These are phyloP conservation scores for Netelia inedita DNA, from an alignment of 2,888 invertebrate genomes.

Conservation along the genomic window DNA sequence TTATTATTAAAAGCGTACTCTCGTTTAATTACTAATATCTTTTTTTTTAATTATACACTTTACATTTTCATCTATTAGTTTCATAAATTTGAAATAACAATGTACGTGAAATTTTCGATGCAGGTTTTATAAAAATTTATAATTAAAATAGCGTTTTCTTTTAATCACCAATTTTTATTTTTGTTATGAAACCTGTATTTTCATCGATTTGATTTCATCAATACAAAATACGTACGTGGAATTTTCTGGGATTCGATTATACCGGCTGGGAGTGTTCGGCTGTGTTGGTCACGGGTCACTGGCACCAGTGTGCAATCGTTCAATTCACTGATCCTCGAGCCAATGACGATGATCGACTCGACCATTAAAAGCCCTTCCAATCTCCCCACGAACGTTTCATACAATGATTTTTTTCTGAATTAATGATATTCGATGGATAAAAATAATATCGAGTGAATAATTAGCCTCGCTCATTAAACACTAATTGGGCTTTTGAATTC, in stretches of 20 bases:
- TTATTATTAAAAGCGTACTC: too few relatives aligned
- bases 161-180: background rate
- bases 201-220: background rate
- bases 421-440: too few relatives aligned
- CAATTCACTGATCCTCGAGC: constrained; percentile 25
- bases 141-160: too few relatives aligned
- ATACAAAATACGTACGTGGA: background rate
- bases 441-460: too few relatives aligned
- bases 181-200: background rate
- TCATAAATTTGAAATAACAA: too few relatives aligned
- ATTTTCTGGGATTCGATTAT: constrained; percentile 12
- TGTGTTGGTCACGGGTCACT: constrained; percentile 22
- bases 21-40: too few relatives aligned
- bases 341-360: constrained; percentile 8
- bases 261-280: constrained; percentile 5
- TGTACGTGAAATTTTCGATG: too few relatives aligned
- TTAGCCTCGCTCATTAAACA: background rate
- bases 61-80: too few relatives aligned
- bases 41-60: too few relatives aligned
- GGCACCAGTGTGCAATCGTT: constrained; percentile 43
- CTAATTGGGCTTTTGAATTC: background rate
- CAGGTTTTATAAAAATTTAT: too few relatives aligned
- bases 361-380: background rate
- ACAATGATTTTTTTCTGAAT: too few relatives aligned
- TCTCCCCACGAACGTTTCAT: too few relatives aligned